phyloP scores from a whole-genome alignment of 2,888 invertebrate species.

The Heliconius charithonia region DNA sequence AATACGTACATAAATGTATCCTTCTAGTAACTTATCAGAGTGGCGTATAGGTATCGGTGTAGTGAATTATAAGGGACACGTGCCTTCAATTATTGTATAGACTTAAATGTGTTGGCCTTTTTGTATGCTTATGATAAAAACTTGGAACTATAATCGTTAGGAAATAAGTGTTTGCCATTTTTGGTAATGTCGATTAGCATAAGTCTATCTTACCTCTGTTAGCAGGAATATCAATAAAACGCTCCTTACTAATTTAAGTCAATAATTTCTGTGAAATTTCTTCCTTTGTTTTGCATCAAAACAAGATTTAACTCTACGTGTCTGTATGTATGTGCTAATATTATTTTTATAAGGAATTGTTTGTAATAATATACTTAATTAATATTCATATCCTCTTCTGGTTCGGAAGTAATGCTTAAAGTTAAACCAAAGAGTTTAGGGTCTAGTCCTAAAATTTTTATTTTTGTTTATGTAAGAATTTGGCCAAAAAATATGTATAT shows the following conservation, averaged over 20 bases:
- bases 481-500: not conserved
- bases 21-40: not conserved
- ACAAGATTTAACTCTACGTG: slow-evolving; percentile 50
- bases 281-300: slow-evolving; percentile 76
- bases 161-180: not conserved
- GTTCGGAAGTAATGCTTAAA: not conserved
- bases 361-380: slow-evolving; percentile 12
- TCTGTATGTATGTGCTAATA: not conserved
- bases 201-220: slow-evolving; percentile 3
- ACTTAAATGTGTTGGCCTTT: slow-evolving; percentile 5
- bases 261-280: slow-evolving; percentile 73
- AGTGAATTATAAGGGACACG: slow-evolving; percentile 19
- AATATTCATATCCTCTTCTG: not conserved
- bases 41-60: slow-evolving; percentile 5
- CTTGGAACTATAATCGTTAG: not conserved
- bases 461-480: not conserved
- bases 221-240: not conserved
- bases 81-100: slow-evolving; percentile 19
- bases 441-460: not conserved
- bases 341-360: slow-evolving; percentile 27
- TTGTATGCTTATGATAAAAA: slow-evolving; percentile 12
- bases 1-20: not conserved
- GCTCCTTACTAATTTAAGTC: not conserved
- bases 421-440: not conserved
- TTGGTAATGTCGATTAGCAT: slow-evolving; percentile 4